These are phyloP conservation scores for Echinops telfairi DNA, from an alignment of 2,113 vertebrate genomes.

Conservation along the genomic window DNA sequence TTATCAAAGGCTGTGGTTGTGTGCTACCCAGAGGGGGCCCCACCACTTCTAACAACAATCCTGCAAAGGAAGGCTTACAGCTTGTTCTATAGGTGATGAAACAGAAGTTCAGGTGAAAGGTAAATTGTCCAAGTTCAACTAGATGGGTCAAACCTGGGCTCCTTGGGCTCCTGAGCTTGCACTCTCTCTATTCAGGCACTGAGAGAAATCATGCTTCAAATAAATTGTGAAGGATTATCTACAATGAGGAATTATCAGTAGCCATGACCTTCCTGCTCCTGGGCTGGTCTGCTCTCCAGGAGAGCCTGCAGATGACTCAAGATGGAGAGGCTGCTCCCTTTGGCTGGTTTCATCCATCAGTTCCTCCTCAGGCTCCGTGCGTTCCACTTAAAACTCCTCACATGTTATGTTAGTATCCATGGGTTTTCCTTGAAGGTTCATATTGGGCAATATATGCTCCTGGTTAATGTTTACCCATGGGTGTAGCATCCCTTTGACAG, in stretches of 20 bases:
- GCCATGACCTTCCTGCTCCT: background rate
- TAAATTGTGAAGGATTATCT: too few species aligned
- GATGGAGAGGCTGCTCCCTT: background rate
- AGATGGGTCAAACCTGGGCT: background rate
- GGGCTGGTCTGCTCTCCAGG: background rate
- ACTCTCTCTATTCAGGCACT: background rate
- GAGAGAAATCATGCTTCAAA: too few species aligned
- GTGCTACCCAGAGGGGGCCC: background rate
- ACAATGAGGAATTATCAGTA: background rate
- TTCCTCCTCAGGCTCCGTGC: background rate
- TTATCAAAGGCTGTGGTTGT: background rate
- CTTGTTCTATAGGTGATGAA: background rate
- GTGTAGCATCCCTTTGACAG: constrained; percentile 16
- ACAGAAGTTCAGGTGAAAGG: background rate
- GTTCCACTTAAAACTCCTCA: background rate
- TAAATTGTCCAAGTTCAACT: background rate
- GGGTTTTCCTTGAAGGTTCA: constrained; percentile 28
- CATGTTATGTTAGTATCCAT: background rate
- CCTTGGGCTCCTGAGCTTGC: background rate
- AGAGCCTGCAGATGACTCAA: background rate
- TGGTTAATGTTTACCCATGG: background rate
- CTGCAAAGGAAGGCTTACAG: background rate
- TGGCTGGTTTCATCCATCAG: background rate
- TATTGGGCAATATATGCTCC: background rate
- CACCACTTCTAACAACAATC: background rate